These are phyloP conservation scores for Brachystomella parvula DNA, from an alignment of 1,140 invertebrate species.

Conservation along the genomic window DNA sequence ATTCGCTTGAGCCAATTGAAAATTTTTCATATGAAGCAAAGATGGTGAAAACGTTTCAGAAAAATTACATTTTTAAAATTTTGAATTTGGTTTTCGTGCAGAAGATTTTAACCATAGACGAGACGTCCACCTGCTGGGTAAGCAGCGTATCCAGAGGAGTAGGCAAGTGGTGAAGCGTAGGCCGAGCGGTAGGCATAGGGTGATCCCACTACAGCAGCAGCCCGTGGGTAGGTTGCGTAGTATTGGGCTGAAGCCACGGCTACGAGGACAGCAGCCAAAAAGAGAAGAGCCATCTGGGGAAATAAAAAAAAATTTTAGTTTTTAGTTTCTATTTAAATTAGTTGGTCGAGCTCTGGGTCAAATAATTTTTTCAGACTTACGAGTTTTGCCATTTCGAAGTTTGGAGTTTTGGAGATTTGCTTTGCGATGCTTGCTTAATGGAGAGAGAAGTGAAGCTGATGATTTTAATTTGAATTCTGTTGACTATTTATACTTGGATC, in stretches of 20 bases:
- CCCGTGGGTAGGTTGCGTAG: neutral
- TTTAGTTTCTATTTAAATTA: neutral
- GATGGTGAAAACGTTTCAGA: neutral
- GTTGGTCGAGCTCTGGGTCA: no score
- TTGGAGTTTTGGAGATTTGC: neutral
- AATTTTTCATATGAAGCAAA: neutral
- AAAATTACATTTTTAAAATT: no score
- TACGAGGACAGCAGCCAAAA: conserved; percentile 16
- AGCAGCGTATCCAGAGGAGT: conserved; percentile 1
- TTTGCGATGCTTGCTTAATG: neutral
- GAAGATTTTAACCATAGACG: conserved; percentile 9
- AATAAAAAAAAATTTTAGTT: neutral
- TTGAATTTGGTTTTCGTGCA: neutral
- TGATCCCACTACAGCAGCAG: neutral
- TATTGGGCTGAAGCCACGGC: conserved; percentile 23
- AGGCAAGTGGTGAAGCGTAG: conserved; percentile 8
- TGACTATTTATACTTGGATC: neutral
- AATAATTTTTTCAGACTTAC: conserved; percentile 18
- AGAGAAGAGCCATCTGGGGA: conserved; percentile 21
- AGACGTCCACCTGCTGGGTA: neutral
- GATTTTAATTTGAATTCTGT: neutral
- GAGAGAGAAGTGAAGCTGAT: neutral
- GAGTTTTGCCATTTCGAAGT: conserved; percentile 23
- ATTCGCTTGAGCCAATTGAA: conserved; percentile 10
- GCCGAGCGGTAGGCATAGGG: conserved; percentile 12